A percentile compares a stretch with the other conserved stretches of the same genome.
Evolutionary conservation across 1,140 invertebrate species (phyloP).

Genomic region (Apis cerana): DNA sequence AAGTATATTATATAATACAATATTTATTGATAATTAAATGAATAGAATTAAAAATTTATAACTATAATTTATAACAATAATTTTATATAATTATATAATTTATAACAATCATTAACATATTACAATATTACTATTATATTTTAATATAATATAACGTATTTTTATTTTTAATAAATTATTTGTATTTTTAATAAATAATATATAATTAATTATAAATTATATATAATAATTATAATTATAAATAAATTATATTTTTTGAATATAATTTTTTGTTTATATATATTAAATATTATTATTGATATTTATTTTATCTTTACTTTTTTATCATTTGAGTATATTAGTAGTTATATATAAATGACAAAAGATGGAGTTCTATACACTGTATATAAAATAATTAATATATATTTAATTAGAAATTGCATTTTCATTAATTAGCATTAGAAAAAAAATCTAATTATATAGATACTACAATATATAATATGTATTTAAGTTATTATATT

Average conservation of each 20-base stretch:
- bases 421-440: not conserved
- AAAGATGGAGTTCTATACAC: not conserved
- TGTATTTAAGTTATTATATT: not conserved
- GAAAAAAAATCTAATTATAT: not conserved
- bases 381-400: not conserved
- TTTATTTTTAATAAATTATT: no score
- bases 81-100: no score
- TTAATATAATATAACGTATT: not conserved
- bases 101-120: not conserved
- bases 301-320: not conserved
- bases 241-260: not conserved
- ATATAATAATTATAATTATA: not conserved
- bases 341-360: not conserved
- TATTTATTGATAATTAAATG: no score
- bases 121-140: not conserved
- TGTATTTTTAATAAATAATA: no score
- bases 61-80: no score
- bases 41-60: no score
- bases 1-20: not conserved
- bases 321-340: not conserved
- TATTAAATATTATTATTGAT: not conserved
- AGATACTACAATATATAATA: not conserved
- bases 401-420: not conserved
- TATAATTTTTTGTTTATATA: not conserved
- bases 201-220: not conserved